phyloP scores from a whole-genome alignment of 2,888 invertebrate genomes.

The Nemoura dubitans region DNA sequence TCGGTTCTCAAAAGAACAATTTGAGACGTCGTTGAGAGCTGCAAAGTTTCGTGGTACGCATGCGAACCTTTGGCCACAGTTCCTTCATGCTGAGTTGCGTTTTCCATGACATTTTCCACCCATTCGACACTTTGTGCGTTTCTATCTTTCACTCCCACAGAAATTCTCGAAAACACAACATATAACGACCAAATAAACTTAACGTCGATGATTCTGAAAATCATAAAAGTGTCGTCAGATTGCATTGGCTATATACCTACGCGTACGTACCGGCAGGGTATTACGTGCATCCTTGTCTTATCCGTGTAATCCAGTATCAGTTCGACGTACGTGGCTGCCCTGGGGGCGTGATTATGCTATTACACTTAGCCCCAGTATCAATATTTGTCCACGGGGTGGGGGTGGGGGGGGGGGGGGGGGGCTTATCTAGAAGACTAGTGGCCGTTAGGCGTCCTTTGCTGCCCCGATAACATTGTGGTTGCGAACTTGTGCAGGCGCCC shows the following conservation, averaged over 20 bases:
- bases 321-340: not conserved
- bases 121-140: not conserved
- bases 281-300: not conserved
- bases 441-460: not conserved
- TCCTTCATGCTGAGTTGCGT: not conserved
- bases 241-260: not conserved
- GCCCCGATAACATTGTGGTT: not conserved
- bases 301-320: not conserved
- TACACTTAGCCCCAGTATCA: not conserved
- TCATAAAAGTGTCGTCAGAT: not conserved
- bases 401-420: no score
- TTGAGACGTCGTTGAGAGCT: not conserved
- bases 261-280: not conserved
- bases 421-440: not conserved
- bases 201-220: not conserved
- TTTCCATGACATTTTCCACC: not conserved
- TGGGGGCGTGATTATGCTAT: not conserved
- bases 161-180: no score
- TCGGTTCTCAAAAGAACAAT: not conserved
- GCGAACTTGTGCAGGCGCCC: not conserved
- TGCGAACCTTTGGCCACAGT: not conserved
- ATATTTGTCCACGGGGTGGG: constrained; percentile 12
- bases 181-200: not conserved
- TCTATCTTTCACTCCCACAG: no score
- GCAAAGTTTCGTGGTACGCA: not conserved